Base-by-base conservation (phyloP, 2,797 vertebrate species). In the Takifugu ocellatus region DNA sequence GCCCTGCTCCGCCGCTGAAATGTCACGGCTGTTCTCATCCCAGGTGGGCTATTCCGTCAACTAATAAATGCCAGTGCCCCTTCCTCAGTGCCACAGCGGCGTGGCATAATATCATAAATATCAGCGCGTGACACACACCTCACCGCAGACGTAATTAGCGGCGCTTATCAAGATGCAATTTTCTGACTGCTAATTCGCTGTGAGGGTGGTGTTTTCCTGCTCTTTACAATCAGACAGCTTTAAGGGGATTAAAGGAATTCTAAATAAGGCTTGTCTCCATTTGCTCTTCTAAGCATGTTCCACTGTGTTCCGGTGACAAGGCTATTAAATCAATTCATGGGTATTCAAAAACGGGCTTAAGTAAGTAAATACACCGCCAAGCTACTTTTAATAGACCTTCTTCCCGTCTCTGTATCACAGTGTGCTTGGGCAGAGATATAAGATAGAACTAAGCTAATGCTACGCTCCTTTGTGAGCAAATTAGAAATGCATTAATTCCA, bases 21-120 rank as follows among this genome's bases (percentile, higher is more conserved):
- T 87, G 86, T 87, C 87, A 86, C 63, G 74, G 54, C 69, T 77
- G 72, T 73, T 81, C 75, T 83, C 66, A 72, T 87, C 81, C 85
- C 84, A 83, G 81, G 84, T 84, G 88, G 70, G 77, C 76, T 67
- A 73, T 83, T 87, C 78, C 63, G 73, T 77, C 84, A 79, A 59
- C 79, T 75, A 86, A 87, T 86, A 86, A 87, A 88, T 84, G 83
- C 70, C 77, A 77, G 49, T 72, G 63, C 50, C 69, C 56, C 75
- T 77, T 63, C 75, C 75, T 51, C 67, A 47, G 66, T 68, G 45
- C 59, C 74, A 57, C 54, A 72, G 72, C 51, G 52, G 62, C 61
- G 11, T 71, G 68, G 70, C 59, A 51, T 79, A 52, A 76, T 72
- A 62, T 66, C 66, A 29, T 77, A 79, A 85, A 81, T 81, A 76